Conservation (phyloP, 2,113 vertebrate species). For the Barnardius zonarius region DNA sequence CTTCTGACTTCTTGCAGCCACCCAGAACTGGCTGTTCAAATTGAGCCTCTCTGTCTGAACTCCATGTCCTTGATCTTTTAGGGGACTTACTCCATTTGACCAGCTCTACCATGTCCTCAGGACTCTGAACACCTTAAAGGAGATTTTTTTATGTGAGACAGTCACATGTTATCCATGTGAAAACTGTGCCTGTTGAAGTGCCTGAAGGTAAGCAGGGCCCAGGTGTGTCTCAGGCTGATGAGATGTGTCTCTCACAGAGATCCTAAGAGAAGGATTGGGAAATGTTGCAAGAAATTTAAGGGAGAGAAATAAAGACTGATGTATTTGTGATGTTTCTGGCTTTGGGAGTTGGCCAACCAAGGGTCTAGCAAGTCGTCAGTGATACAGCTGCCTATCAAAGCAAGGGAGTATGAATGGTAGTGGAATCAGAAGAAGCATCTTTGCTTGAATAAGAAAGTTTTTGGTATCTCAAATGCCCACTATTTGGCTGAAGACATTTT, state of each 20-base stretch:
- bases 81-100: background rate
- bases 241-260: background rate
- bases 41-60: background rate
- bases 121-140: background rate
- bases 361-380: background rate
- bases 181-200: fast-evolving
- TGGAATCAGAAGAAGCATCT: background rate
- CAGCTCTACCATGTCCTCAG: background rate
- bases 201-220: background rate
- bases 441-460: background rate
- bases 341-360: background rate
- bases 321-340: background rate
- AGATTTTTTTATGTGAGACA: background rate
- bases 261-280: background rate
- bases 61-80: background rate
- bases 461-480: background rate
- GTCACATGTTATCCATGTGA: background rate
- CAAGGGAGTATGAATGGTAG: background rate
- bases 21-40: background rate
- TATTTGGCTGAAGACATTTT: background rate
- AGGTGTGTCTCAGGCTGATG: background rate
- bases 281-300: background rate
- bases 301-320: background rate
- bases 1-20: background rate
- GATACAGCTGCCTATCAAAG: background rate